A percentile compares a stretch with the other conserved stretches of the same genome.
phyloP scores from a whole-genome alignment of 2,888 invertebrate species.

The Heliconius aoede region DNA sequence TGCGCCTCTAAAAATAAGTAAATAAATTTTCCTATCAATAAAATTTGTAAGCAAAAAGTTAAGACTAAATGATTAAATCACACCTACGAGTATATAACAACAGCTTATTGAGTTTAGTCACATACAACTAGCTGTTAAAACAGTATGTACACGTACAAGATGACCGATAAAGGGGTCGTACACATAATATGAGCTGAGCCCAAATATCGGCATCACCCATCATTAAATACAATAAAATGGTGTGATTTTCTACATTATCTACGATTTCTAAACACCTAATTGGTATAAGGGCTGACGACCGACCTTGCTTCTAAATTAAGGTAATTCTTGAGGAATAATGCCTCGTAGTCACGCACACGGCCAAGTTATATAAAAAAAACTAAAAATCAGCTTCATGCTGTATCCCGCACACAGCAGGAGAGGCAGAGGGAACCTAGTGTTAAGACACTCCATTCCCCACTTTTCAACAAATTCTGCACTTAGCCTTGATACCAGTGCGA shows the following conservation, averaged over 20 bases:
- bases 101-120: constrained; percentile 54
- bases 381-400: too few relatives aligned
- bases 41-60: constrained; percentile 13
- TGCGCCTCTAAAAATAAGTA: too few relatives aligned
- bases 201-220: constrained; percentile 61
- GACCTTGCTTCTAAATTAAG: constrained; percentile 70
- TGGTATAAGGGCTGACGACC: constrained; percentile 60
- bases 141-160: constrained; percentile 74
- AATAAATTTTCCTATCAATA: not conserved
- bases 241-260: constrained; percentile 57
- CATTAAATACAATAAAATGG: constrained; percentile 50
- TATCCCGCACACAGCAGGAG: too few relatives aligned
- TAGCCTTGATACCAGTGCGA: too few relatives aligned
- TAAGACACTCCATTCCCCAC: too few relatives aligned
- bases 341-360: constrained; percentile 66
- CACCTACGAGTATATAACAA: constrained; percentile 18
- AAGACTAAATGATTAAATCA: constrained; percentile 30
- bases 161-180: constrained; percentile 78
- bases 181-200: constrained; percentile 72
- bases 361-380: constrained; percentile 32
- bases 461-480: too few relatives aligned
- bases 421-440: too few relatives aligned
- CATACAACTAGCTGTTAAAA: constrained; percentile 69
- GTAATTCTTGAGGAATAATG: constrained; percentile 72
- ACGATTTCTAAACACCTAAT: constrained; percentile 57